phyloP scores from a whole-genome alignment of 1,140 invertebrate species.

The Pachypsylla venusta region DNA sequence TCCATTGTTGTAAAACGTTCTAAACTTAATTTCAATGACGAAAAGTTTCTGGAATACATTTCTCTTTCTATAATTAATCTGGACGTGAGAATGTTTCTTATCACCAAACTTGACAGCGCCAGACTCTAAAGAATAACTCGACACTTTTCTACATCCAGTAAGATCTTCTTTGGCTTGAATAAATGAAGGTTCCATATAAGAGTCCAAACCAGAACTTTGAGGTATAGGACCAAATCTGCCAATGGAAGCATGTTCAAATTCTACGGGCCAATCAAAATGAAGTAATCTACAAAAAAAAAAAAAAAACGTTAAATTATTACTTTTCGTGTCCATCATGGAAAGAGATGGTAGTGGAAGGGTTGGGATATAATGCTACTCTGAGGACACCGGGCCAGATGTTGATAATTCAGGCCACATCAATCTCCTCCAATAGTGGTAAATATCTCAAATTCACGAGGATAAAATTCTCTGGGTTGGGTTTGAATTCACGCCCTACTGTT shows the following conservation, averaged over 20 bases:
- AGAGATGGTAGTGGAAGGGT: no score
- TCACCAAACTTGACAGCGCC: slow-evolving; percentile 78
- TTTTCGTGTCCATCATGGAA: no score
- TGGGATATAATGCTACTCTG: no score
- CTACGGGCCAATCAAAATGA: slow-evolving; percentile 44
- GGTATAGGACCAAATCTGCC: slow-evolving; percentile 41
- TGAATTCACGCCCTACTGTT: no score
- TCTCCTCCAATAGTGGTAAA: no score
- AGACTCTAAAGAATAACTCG: slow-evolving; percentile 56
- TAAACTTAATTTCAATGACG: slow-evolving; percentile 60
- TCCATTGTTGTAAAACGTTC: slow-evolving; percentile 73
- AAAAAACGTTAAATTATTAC: no score
- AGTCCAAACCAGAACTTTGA: not conserved
- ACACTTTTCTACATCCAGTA: slow-evolving; percentile 41
- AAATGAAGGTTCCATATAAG: not conserved
- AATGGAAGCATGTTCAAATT: slow-evolving; percentile 52
- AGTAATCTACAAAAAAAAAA: slow-evolving; percentile 36
- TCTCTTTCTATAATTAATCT: slow-evolving; percentile 43
- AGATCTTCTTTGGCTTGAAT: slow-evolving; percentile 21
- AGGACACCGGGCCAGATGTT: no score
- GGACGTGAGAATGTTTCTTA: slow-evolving; percentile 54
- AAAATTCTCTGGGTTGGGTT: no score
- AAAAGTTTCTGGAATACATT: slow-evolving; percentile 54
- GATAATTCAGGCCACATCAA: no score
- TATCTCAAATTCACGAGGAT: no score